phyloP scores from a whole-genome alignment of 1,140 invertebrate genomes.

The Rhopalosiphum maidis region DNA sequence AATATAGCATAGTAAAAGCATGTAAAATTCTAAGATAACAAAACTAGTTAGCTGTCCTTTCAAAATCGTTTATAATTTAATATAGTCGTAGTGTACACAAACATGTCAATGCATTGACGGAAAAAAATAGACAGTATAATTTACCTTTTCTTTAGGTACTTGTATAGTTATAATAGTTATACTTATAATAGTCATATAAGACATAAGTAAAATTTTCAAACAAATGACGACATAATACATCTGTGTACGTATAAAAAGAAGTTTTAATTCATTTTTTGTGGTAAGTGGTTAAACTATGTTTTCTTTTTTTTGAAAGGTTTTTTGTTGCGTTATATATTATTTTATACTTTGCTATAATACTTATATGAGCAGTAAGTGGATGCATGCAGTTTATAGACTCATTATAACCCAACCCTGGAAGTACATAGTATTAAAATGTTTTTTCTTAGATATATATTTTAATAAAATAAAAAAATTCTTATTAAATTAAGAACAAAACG shows the following conservation, averaged over 20 bases:
- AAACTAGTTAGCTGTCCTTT: not conserved
- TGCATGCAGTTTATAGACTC: not conserved
- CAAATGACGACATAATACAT: no score
- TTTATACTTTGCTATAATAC: no score
- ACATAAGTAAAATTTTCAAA: not conserved
- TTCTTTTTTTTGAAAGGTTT: not conserved
- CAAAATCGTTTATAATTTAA: not conserved
- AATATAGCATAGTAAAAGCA: no score
- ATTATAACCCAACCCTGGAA: not conserved
- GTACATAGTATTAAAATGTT: not conserved
- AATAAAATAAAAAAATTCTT: not conserved
- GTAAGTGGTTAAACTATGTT: not conserved
- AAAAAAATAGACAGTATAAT: not conserved
- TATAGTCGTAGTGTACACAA: not conserved
- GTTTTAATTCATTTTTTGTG: not conserved
- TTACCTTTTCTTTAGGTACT: not conserved
- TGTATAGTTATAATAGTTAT: no score
- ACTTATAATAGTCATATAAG: no score
- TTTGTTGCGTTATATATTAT: not conserved
- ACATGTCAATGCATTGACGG: not conserved
- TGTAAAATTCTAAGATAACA: no score
- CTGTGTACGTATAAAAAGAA: not conserved
- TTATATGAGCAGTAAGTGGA: not conserved
- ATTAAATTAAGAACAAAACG: not conserved
- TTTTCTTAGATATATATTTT: not conserved